These are phyloP conservation scores for Sphaerophoria taeniata DNA, from an alignment of 2,888 invertebrate genomes.

Conservation along the genomic window DNA sequence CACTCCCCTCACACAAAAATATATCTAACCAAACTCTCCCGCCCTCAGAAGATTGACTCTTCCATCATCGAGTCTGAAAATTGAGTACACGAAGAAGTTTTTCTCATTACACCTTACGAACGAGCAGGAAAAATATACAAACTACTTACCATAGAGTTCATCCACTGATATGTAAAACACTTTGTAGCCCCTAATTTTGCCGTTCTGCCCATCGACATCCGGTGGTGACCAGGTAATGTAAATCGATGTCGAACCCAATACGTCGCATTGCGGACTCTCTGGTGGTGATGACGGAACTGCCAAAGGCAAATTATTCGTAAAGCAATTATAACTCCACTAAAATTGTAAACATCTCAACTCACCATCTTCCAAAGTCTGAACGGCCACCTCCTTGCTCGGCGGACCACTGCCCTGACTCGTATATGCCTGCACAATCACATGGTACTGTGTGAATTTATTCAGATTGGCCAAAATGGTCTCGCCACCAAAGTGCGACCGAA, in stretches of 20 bases:
- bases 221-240: conserved; percentile 94
- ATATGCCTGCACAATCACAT: conserved; percentile 93
- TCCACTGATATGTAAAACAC: conserved; percentile 91
- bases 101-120: conserved; percentile 58
- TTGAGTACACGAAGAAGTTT: conserved; percentile 7
- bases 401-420: conserved; percentile 94
- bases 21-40: not conserved
- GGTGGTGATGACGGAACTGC: conserved; percentile 94
- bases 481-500: conserved; percentile 88
- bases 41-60: too few species aligned
- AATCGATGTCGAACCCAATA: conserved; percentile 92
- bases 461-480: conserved; percentile 88
- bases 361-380: conserved; percentile 93
- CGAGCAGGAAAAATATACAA: conserved; percentile 25
- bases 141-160: conserved; percentile 89
- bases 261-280: conserved; percentile 91
- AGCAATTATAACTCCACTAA: conserved; percentile 68
- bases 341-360: conserved; percentile 76
- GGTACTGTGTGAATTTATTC: conserved; percentile 91
- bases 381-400: conserved; percentile 90
- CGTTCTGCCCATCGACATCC: conserved; percentile 91
- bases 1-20: conserved; percentile 4
- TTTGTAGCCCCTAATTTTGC: conserved; percentile 92
- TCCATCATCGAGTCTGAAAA: too few species aligned
- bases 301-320: conserved; percentile 72